Conservation (phyloP, 1,140 invertebrate genomes). For the Galleria mellonella region DNA sequence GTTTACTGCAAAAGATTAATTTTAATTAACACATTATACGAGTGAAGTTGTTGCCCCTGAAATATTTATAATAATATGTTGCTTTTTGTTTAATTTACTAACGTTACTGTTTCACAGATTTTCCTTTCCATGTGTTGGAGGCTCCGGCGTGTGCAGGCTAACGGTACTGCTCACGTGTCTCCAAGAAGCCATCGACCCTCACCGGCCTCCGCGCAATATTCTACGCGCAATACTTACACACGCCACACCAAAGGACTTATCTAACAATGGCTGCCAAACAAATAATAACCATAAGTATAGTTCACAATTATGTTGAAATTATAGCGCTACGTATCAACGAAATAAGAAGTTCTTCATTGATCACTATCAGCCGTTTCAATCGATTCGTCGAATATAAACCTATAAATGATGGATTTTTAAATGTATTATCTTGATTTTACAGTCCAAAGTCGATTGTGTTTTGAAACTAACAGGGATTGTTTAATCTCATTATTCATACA, state of each 20-base stretch:
- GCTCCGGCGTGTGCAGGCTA: slow-evolving; percentile 47
- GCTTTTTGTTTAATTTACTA: slow-evolving; percentile 18
- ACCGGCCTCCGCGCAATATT: slow-evolving; percentile 65
- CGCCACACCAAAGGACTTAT: slow-evolving; percentile 24
- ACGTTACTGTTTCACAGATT: slow-evolving; percentile 49
- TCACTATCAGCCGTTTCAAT: slow-evolving; percentile 14
- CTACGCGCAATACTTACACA: slow-evolving; percentile 46
- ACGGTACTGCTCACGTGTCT: slow-evolving; percentile 66
- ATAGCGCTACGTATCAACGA: too few species aligned
- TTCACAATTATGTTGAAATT: too few species aligned
- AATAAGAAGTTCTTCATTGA: too few species aligned
- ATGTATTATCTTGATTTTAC: slow-evolving; percentile 11
- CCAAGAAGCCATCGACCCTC: slow-evolving; percentile 64
- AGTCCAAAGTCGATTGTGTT: slow-evolving; percentile 10
- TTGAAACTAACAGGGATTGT: slow-evolving; percentile 7
- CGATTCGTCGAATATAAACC: slow-evolving; percentile 20
- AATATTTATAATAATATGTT: too few species aligned
- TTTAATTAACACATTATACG: too few species aligned
- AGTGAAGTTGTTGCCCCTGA: too few species aligned
- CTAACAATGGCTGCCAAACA: not conserved
- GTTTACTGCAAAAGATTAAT: too few species aligned
- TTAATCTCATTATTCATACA: slow-evolving; percentile 17
- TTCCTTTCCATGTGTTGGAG: slow-evolving; percentile 60
- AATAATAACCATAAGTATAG: slow-evolving; percentile 6
- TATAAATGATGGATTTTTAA: slow-evolving; percentile 11